Conservation (phyloP, 2,888 invertebrate genomes). For the Nephrotoma appendiculata region DNA sequence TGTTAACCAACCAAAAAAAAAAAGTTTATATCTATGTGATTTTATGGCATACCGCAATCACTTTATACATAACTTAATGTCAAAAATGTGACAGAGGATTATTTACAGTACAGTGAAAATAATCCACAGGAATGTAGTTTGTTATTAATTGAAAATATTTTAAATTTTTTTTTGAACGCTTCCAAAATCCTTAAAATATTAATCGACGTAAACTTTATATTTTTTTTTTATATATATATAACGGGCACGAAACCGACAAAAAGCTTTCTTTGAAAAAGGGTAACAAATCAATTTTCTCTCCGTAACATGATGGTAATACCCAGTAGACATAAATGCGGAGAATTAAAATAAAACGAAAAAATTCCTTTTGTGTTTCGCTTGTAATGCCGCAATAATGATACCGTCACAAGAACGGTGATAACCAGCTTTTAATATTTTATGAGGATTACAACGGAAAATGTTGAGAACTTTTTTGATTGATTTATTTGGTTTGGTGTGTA, state of each 20-base stretch:
- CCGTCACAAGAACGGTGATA: background rate
- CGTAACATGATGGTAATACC: background rate
- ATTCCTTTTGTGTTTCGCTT: background rate
- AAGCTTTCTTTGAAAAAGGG: background rate
- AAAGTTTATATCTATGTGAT: too few species aligned
- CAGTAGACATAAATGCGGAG: background rate
- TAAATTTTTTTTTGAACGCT: background rate
- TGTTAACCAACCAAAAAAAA: too few species aligned
- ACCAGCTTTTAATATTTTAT: background rate
- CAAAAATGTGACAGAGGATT: background rate
- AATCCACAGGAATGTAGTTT: background rate
- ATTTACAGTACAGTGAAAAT: background rate
- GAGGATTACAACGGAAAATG: background rate
- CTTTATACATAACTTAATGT: background rate
- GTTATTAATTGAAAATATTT: background rate
- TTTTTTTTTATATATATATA: too few species aligned
- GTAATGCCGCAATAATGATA: background rate
- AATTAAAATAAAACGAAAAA: background rate
- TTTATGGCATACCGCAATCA: background rate
- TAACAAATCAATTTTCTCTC: background rate
- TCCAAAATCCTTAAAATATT: background rate
- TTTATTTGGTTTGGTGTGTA: background rate
- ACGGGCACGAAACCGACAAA: too few species aligned
- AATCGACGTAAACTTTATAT: background rate
- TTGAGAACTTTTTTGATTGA: background rate